Evolutionary conservation across 1,140 invertebrate genomes (phyloP).

Genomic region (Sinonovacula constricta): DNA sequence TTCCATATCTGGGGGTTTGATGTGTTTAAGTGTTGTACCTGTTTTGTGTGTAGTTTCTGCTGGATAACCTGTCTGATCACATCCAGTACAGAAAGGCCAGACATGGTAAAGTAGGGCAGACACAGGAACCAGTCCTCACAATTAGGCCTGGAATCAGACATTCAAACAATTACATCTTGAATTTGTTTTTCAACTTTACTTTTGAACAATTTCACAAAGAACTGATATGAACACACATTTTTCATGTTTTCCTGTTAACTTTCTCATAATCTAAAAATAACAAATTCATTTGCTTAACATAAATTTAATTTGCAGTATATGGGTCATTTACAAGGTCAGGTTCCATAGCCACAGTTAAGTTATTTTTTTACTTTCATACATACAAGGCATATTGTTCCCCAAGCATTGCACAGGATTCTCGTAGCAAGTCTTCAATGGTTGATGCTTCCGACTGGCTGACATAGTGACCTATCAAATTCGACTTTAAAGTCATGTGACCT

Average conservation of each 20-base stretch:
- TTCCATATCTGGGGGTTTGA: too few species aligned
- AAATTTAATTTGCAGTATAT: too few species aligned
- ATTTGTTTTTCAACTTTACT: background rate
- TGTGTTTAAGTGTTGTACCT: conserved; percentile 43
- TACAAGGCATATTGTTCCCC: conserved; percentile 84
- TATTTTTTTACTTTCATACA: too few species aligned
- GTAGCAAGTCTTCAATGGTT: conserved; percentile 80
- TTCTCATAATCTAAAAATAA: too few species aligned
- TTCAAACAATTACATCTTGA: too few species aligned
- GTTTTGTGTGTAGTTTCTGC: conserved; percentile 49
- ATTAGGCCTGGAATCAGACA: conserved; percentile 58
- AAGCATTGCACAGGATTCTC: conserved; percentile 83
- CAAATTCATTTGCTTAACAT: too few species aligned
- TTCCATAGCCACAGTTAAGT: too few species aligned
- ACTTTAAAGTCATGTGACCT: conserved; percentile 83
- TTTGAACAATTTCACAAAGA: background rate
- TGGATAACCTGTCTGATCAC: conserved; percentile 60
- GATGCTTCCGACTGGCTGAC: conserved; percentile 64
- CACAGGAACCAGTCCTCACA: conserved; percentile 82
- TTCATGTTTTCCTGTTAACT: too few species aligned
- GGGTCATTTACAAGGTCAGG: too few species aligned
- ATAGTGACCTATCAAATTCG: conserved; percentile 62
- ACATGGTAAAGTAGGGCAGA: conserved; percentile 83
- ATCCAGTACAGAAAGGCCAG: conserved; percentile 67
- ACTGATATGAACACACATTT: too few species aligned